Evolutionary conservation across 2,888 invertebrate species (phyloP), one percentile per base, ranked within the genome.

Genomic region (Ormyrus labotus): DNA sequence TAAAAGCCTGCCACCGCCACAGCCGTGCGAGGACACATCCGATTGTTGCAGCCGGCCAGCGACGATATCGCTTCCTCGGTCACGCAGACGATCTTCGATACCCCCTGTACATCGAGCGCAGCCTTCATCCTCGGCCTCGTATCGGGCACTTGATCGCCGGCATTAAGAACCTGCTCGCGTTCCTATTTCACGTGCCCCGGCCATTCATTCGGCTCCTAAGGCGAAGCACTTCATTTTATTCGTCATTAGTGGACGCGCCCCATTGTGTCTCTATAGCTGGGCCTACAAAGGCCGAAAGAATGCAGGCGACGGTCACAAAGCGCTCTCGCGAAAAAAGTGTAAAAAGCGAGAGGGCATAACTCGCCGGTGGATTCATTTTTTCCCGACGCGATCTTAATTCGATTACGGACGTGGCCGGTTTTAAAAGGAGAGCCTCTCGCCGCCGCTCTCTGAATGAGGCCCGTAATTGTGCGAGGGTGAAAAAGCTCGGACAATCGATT

Each of bases 1-100:
- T 85, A 88, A 87, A 85, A 86, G 84, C 78, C 74, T 0, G 34
- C 34, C 34, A 4, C 34, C 34, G 34, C 34, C 34, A 3, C 34
- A 34, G 34, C 34, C 34, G 34, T 0, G 67, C 80, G 53, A 72
- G 64, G 64, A 71, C 65, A 61, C 74, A 73, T 67, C 80, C 60
- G 58, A 82, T 80, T 73, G 75, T 60, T 58, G 57, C 72, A 51
- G n/a, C 48, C 5, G 45, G 10, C 65, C 6, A 53, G 34, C 34
- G 64, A 57, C 58, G 34, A 58, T 67, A 76, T 61, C 53, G 76
- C 13, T 45, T 55, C 19, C 51, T 47, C 48, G 68, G 13, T 61
- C 55, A 19, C 58, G 67, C 51, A 53, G 53, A 11, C 53, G 61
- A 68, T 68, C 45, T 47, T 61, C 68, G 13, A 45, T 61, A 65